Percentiles rank a stretch among this genome's conserved stretches.
phyloP scores from a whole-genome alignment of 2,888 invertebrate species.

The Arrhopalites spinosus region DNA sequence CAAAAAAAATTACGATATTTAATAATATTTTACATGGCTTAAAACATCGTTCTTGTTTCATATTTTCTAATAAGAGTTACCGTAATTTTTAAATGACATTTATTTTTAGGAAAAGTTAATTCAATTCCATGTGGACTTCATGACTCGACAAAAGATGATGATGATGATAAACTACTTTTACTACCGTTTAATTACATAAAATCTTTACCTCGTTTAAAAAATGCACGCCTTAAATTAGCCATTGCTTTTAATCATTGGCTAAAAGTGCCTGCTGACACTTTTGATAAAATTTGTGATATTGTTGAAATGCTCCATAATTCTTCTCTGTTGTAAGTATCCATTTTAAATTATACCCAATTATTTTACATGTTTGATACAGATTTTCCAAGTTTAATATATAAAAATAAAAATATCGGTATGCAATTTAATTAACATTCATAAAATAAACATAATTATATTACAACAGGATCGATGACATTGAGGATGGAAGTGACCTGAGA shows the following conservation, averaged over 20 bases:
- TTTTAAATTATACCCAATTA: conserved; percentile 37
- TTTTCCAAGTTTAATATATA: too few relatives aligned
- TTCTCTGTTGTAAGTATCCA: conserved; percentile 82
- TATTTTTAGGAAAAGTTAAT: too few relatives aligned
- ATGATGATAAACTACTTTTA: conserved; percentile 64
- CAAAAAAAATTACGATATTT: too few relatives aligned
- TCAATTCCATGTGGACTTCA: too few relatives aligned
- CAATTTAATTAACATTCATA: background rate
- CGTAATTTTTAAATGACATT: too few relatives aligned
- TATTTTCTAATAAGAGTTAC: too few relatives aligned
- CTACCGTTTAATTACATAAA: conserved; percentile 89
- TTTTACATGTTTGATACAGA: background rate
- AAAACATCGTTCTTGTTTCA: too few relatives aligned
- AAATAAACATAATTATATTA: background rate
- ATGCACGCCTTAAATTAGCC: conserved; percentile 74
- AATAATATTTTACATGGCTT: too few relatives aligned
- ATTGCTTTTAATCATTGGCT: conserved; percentile 96
- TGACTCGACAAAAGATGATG: conserved; percentile 36
- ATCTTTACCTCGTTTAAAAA: conserved; percentile 77
- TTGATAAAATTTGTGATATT: conserved; percentile 81
- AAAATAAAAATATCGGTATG: background rate
- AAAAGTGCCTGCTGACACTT: conserved; percentile 82
- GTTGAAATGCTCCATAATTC: conserved; percentile 96
- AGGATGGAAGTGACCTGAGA: conserved; percentile 92
- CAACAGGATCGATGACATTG: conserved; percentile 91